Base-by-base conservation (phyloP, 1,140 invertebrate genomes). In the Ips nitidus region DNA sequence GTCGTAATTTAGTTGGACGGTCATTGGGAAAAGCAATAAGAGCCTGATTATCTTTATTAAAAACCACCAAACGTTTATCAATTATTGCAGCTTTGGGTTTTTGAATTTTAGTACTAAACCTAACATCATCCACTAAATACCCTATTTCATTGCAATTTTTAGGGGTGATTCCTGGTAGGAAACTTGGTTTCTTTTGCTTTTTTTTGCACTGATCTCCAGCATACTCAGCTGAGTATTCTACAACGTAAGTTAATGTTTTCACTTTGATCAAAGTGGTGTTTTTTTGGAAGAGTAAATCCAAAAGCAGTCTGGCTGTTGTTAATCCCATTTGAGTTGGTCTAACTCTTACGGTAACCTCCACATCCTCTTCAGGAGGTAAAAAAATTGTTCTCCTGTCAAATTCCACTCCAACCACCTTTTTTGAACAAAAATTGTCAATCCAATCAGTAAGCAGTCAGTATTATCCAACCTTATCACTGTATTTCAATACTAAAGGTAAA, bases 1-100 rank as follows among this genome's bases (percentile, higher is more conserved):
- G 76, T 53, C 73, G 60, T 40, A 77, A 56, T n/a, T 52, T 53
- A 56, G 52, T 61, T 0, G 69, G 70, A 8, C 59, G 68, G 60
- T 77, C 76, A 64, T 77, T 77, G 2, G 76, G 76, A 63, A 77
- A 76, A 4, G 75, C 74, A 8, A 77, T 71, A 37, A 76, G 45
- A 50, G 71, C 71, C 41, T 58, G 52, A 37, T 75, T 69, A 57
- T 50, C 55, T 36, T 73, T 66, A 53, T 71, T 37, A 41, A 72
- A 71, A 1, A 36, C 6, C 41, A 69, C 41, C 41, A 6, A 52
- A 7, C 50, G 43, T 41, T 59, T 52, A 59, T 69, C 67, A 0
- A 75, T 56, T 3, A 75, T 53, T 1, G 72, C 70, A 37, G 45
- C 39, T 1, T 60, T 67, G 3, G 75, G 75, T 41, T 61, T 75